phyloP scores from a whole-genome alignment of 2,113 vertebrate species.

The Lepidothrix coronata region DNA sequence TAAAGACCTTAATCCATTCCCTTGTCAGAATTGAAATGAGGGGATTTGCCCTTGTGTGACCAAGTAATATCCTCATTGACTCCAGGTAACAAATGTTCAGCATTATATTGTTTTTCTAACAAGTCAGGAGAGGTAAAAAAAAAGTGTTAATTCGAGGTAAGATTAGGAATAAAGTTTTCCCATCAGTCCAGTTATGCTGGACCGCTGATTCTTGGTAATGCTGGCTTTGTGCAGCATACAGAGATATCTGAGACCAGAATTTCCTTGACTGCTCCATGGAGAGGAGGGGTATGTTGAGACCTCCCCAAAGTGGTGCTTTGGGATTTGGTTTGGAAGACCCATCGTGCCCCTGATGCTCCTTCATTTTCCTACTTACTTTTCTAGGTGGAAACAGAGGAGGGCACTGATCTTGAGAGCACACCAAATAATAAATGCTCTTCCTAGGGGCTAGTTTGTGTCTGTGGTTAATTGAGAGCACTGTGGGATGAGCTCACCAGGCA shows the following conservation, averaged over 20 bases:
- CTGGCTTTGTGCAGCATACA: neutral
- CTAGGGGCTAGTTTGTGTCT: neutral
- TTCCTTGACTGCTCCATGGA: neutral
- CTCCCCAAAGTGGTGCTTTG: neutral
- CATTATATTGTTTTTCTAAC: neutral
- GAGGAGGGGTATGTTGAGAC: neutral
- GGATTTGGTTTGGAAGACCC: neutral
- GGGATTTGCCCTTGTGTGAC: constrained; percentile 8
- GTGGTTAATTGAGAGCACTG: neutral
- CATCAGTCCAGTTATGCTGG: neutral
- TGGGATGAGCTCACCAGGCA: neutral
- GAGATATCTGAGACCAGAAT: neutral
- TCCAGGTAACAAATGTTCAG: neutral
- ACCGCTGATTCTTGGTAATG: neutral
- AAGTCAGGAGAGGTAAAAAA: neutral
- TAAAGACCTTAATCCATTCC: constrained; percentile 12
- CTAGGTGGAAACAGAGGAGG: neutral
- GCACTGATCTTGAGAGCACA: neutral
- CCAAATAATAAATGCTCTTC: neutral
- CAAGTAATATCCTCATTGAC: neutral
- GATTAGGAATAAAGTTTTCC: neutral
- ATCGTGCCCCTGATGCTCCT: too few relatives aligned
- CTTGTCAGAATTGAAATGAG: constrained; percentile 23
- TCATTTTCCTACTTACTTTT: neutral
- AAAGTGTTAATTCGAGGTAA: neutral